Evolutionary conservation across 1,140 invertebrate genomes (phyloP).

Genomic region (Drosophila burlai): DNA sequence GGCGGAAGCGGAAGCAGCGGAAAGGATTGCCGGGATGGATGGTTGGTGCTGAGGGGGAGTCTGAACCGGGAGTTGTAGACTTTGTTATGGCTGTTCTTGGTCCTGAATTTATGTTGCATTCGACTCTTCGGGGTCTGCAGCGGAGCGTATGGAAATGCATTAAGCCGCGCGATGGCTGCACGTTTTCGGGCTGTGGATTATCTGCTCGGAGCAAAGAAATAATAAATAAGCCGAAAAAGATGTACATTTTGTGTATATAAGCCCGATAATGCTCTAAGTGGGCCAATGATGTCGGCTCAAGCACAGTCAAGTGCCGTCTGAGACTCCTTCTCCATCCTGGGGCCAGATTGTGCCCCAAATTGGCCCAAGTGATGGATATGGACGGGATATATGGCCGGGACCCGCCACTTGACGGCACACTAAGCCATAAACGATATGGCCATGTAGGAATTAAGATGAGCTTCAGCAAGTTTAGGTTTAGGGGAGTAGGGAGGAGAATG

Average conservation of each 20-base stretch:
- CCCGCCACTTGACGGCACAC: background rate
- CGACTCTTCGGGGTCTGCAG: constrained; percentile 21
- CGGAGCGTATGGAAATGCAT: constrained; percentile 53
- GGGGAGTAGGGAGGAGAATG: too few species aligned
- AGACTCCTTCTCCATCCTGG: constrained; percentile 10
- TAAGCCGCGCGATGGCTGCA: constrained; percentile 30
- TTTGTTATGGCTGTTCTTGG: constrained; percentile 16
- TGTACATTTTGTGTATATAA: constrained; percentile 7
- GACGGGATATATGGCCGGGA: background rate
- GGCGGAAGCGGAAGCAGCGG: constrained; percentile 14
- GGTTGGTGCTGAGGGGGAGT: background rate
- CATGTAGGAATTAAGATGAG: background rate
- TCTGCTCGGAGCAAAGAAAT: background rate
- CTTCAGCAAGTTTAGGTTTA: background rate
- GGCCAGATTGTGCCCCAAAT: constrained; percentile 8
- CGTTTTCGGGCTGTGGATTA: constrained; percentile 26
- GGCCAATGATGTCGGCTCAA: constrained; percentile 30
- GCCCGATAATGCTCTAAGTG: constrained; percentile 36
- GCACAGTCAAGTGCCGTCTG: constrained; percentile 15
- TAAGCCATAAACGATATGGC: constrained; percentile 10
- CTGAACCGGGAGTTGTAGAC: constrained; percentile 9
- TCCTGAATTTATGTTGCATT: constrained; percentile 54
- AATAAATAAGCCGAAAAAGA: background rate
- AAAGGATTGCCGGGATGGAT: constrained; percentile 23
- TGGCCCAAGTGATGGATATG: constrained; percentile 16